phyloP scores from a whole-genome alignment of 1,140 invertebrate species.

The Plectrocnemia conspersa region DNA sequence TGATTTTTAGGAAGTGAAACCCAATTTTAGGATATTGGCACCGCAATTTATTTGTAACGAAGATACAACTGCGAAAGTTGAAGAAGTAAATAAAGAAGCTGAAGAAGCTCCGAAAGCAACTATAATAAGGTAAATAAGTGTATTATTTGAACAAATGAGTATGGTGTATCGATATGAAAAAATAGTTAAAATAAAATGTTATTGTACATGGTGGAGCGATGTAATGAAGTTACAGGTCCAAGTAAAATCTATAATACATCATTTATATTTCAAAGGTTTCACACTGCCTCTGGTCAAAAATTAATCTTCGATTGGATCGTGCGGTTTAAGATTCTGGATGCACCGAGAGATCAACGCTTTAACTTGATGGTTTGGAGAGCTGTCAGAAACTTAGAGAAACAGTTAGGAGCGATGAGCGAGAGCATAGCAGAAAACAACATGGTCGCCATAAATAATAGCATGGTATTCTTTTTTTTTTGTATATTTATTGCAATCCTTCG shows the following conservation, averaged over 20 bases:
- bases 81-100: background rate
- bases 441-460: conserved; percentile 28
- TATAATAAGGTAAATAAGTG: conserved; percentile 27
- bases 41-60: conserved; percentile 33
- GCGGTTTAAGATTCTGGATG: conserved; percentile 24
- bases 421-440: conserved; percentile 26
- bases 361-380: conserved; percentile 29
- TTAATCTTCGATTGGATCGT: conserved; percentile 29
- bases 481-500: too few relatives aligned
- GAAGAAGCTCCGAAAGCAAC: conserved; percentile 19
- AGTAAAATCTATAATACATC: background rate
- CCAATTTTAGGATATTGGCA: conserved; percentile 28
- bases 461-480: conserved; percentile 17
- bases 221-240: background rate
- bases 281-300: conserved; percentile 26
- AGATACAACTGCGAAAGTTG: conserved; percentile 17
- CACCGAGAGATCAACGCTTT: conserved; percentile 26
- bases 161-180: background rate
- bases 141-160: background rate
- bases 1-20: conserved; percentile 23
- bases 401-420: conserved; percentile 17
- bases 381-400: conserved; percentile 26
- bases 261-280: conserved; percentile 21
- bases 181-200: background rate
- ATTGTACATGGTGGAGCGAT: too few relatives aligned